phyloP scores from a whole-genome alignment of 2,797 vertebrate genomes.

The Falco peregrinus region DNA sequence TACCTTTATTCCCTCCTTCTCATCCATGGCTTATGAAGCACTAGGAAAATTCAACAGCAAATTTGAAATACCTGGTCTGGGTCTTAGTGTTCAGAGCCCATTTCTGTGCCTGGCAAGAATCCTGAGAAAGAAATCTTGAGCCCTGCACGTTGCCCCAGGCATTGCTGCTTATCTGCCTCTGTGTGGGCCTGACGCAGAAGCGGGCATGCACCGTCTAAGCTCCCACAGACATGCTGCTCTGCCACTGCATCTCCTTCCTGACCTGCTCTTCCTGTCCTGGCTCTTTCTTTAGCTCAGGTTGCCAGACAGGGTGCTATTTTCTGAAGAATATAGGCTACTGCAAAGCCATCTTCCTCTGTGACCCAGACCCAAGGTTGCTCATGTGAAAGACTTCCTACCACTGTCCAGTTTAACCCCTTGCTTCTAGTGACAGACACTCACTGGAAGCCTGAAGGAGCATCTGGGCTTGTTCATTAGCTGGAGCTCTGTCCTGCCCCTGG shows the following conservation, averaged over 20 bases:
- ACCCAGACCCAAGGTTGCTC: neutral
- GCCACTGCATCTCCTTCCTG: conserved; percentile 31
- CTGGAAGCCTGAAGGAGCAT: neutral
- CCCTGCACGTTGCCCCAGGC: neutral
- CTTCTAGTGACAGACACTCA: neutral
- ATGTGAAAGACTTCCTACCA: neutral
- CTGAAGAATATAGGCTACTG: neutral
- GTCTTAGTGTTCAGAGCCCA: neutral
- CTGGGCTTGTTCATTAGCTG: neutral
- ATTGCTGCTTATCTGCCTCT: neutral
- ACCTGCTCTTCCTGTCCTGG: conserved; percentile 44
- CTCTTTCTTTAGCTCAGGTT: conserved; percentile 7
- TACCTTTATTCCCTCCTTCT: neutral
- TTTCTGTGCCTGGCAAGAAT: conserved; percentile 19
- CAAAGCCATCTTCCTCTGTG: neutral
- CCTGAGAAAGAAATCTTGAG: conserved; percentile 41
- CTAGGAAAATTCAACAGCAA: neutral
- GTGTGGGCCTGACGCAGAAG: conserved; percentile 21
- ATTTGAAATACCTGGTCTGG: neutral
- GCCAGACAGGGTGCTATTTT: neutral
- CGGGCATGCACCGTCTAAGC: neutral
- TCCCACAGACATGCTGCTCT: conserved; percentile 47
- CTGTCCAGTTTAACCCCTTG: neutral
- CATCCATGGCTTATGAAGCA: neutral
- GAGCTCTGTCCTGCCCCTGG: neutral